Base-by-base conservation (phyloP, 2,797 vertebrate species). In the Parotocinclus haroldoi region DNA sequence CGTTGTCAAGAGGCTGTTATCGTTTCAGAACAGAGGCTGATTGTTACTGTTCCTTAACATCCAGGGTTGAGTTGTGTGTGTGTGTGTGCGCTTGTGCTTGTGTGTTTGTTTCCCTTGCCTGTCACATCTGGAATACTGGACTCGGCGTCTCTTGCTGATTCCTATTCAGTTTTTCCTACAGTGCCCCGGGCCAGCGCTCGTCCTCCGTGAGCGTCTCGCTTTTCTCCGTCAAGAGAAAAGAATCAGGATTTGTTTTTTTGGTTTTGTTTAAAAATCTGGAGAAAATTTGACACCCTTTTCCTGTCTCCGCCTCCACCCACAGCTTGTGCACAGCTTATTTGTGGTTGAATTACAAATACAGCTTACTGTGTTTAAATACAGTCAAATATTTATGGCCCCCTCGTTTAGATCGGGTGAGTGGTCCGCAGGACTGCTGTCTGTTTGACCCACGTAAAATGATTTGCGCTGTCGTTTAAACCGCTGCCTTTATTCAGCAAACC, bases 51-150 rank as follows among this genome's bases (percentile, higher is more conserved):
- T 27, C 27, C 27, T 27, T 27, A 27, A 27, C 27, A 27, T 5
- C 27, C 13, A 44, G 27, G 9, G 9, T 1, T 71, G 57, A 71
- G 60, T 50, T 72, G 65, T 74, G 63, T 66, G 49, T 8, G 11
- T 27, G 27, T 27, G 27, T 5, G 27, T 5, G 27, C 5, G 2
- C 40, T 40, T 75, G 50, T 60, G 44, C 19, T 10, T 71, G 54
- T 71, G 46, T 58, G 58, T 74, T 52, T 68, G 54, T 69, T 65
- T 63, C 59, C 63, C 37, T 17, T 51, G 19, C 54, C 54, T 63
- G 16, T 76, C 76, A 72, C 77, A 76, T 81, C 74, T 81, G 74
- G 73, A 78, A 70, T 78, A 68, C 52, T 69, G 60, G 38, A 76
- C 46, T 63, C 75, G 72, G 69, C 76, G 73, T 74, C 71, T 72